Evolutionary conservation across 2,797 vertebrate species (phyloP), one percentile per base, ranked within the genome.

Genomic region (Sibirionetta formosa): DNA sequence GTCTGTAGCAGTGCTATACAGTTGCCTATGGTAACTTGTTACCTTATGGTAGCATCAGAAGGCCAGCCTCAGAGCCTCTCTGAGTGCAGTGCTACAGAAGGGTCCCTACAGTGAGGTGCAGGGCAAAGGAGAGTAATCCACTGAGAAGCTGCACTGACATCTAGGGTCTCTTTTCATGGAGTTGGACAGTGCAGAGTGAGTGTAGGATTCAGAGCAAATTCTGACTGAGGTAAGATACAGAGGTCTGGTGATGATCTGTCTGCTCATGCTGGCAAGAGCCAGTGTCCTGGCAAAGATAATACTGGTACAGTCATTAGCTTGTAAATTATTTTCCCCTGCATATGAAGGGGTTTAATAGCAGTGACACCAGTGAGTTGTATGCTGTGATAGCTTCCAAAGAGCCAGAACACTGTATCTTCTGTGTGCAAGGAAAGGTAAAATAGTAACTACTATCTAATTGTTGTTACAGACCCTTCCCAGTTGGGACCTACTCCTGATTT

Each of bases 341-440:
- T 12, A 14, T n/a, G 19, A 57, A n/a, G 54, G 19, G 31, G 54
- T n/a, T 57, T 57, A 33, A n/a, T 22, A 33, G 54, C 54, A 33
- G 31, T 20, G n/a, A 31, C 54, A 33, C n/a, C 20, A n/a, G 54
- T 5, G 31, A n/a, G 11, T 20, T 56, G 54, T 56, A 14, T 57
- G n/a, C 54, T 33, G 15, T 46, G 64, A n/a, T 66, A 33, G 22
- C 15, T 22, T 46, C 31, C 42, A 46, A n/a, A n/a, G 31, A 15
- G 29, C 42, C 19, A 31, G 63, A 40, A 38, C 36, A n/a, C n/a
- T 8, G 54, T 33, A n/a, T 48, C 48, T 48, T 48, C 50, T 84
- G 38, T 61, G 22, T 72, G 54, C 64, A 79, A 80, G 60, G 36
- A 44, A 93, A 72, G 22, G 23, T 71, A 53, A 86, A 85, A 36